phyloP scores from a whole-genome alignment of 2,888 invertebrate genomes.

The Lydus trimaculatus region DNA sequence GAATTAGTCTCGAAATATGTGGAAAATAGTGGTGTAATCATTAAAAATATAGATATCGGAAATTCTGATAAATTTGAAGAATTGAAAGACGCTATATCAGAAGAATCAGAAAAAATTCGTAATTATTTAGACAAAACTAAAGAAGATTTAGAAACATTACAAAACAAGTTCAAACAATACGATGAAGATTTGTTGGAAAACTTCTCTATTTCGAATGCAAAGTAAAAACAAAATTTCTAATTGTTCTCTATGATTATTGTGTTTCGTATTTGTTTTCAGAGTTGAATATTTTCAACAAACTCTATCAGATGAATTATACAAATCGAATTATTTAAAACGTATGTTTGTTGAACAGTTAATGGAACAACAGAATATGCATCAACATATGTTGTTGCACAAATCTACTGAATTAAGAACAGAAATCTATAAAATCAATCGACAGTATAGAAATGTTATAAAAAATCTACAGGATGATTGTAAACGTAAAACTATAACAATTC shows the following conservation, averaged over 20 bases:
- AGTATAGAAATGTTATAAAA: slow-evolving; percentile 16
- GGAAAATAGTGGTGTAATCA: background rate
- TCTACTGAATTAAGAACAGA: slow-evolving; percentile 12
- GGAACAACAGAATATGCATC: background rate
- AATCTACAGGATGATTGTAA: slow-evolving; percentile 17
- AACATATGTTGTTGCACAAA: slow-evolving; percentile 6
- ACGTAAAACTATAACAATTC: slow-evolving; percentile 12
- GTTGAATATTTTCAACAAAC: slow-evolving; percentile 18
- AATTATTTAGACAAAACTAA: background rate
- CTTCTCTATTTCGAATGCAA: slow-evolving; percentile 10
- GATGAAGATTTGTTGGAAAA: slow-evolving; percentile 13
- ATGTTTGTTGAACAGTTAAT: slow-evolving; percentile 14
- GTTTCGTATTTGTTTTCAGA: slow-evolving; percentile 15
- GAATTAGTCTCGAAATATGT: background rate
- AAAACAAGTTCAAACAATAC: slow-evolving; percentile 14
- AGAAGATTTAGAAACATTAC: slow-evolving; percentile 12
- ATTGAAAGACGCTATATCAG: no score
- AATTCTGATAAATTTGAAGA: background rate
- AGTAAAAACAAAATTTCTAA: slow-evolving; percentile 11
- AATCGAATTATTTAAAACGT: slow-evolving; percentile 17
- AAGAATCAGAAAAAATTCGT: slow-evolving; percentile 7
- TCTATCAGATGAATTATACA: slow-evolving; percentile 18
- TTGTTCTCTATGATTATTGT: background rate
- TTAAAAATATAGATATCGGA: background rate
- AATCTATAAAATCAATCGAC: no score